Conservation (phyloP, 1,140 invertebrate species). For the Trichonephila clavipes region DNA sequence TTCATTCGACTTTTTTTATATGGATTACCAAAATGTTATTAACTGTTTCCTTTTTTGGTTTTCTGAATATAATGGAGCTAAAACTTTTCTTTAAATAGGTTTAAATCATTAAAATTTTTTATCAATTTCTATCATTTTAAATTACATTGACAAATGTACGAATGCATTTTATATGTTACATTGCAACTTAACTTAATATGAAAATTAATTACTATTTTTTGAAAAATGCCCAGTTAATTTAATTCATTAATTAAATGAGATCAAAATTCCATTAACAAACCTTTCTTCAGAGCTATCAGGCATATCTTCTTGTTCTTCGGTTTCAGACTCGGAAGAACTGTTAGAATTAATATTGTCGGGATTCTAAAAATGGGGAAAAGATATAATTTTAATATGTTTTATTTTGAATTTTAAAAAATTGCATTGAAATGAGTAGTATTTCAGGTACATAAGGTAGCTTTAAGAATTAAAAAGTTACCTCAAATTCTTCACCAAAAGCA, state of each 20-base stretch:
- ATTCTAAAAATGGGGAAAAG: conserved; percentile 11
- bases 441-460: not conserved
- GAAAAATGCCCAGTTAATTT: too few relatives aligned
- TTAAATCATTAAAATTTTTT: too few relatives aligned
- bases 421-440: not conserved
- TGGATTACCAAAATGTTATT: too few relatives aligned
- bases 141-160: too few relatives aligned
- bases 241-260: not conserved
- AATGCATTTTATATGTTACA: too few relatives aligned
- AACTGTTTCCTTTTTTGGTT: too few relatives aligned
- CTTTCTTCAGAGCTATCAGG: not conserved
- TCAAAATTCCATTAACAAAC: not conserved
- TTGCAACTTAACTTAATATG: too few relatives aligned
- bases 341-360: conserved; percentile 14
- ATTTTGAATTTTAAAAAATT: not conserved
- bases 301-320: conserved; percentile 46
- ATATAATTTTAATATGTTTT: not conserved
- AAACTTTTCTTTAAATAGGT: too few relatives aligned
- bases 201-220: too few relatives aligned
- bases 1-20: too few relatives aligned
- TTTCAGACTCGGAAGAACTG: conserved; percentile 45
- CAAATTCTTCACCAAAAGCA: conserved; percentile 58
- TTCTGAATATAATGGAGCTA: too few relatives aligned
- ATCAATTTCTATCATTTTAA: too few relatives aligned
- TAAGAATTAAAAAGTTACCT: not conserved